Base-by-base conservation (phyloP, 2,797 vertebrate species). In the Periparus ater region DNA sequence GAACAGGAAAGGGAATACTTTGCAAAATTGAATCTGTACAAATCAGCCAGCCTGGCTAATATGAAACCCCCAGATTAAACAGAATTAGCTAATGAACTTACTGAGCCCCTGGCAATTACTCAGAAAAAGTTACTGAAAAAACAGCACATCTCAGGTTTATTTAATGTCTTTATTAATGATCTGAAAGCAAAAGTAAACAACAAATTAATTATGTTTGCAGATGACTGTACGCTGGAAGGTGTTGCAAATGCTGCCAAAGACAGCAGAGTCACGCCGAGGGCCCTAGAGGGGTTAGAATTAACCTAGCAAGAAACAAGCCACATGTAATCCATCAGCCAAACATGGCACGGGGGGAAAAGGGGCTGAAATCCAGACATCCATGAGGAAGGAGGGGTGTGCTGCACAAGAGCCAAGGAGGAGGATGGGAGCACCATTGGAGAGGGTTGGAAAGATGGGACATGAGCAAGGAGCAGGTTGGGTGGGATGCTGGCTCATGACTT, bases 91-190 rank as follows among this genome's bases (percentile, higher is more conserved):
- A 97, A 97, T 91, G 90, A 96, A 96, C 88, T 95, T 93, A 93
- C 30, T 0, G 3, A 93, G 94, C 91, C 85, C 79, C 77, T 93
- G 91, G 93, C 80, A 95, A 90, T 86, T 83, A 60, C 78, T 95
- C 93, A 90, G 88, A 91, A 95, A 93, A 95, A 95, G 72, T 92
- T 91, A 76, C 86, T 45, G 85, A 95, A 95, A 92, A 93, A 85
- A 40, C 5, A 6, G 66, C 21, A 5, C 80, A 70, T 79, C 84
- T 87, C 83, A 91, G 95, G 79, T 97, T 97, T 96, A 94, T 95
- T 97, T 94, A 91, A 96, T 89, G 88, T 94, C 93, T 98, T 97
- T 96, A 98, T 97, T 97, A 98, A 97, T 86, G 83, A 96, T 95
- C 93, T 95, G 85, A 95, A 95, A 96, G 95, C 89, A 58, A 40